Conservation (phyloP, 1,140 invertebrate genomes). For the Bombus haemorrhoidalis region DNA sequence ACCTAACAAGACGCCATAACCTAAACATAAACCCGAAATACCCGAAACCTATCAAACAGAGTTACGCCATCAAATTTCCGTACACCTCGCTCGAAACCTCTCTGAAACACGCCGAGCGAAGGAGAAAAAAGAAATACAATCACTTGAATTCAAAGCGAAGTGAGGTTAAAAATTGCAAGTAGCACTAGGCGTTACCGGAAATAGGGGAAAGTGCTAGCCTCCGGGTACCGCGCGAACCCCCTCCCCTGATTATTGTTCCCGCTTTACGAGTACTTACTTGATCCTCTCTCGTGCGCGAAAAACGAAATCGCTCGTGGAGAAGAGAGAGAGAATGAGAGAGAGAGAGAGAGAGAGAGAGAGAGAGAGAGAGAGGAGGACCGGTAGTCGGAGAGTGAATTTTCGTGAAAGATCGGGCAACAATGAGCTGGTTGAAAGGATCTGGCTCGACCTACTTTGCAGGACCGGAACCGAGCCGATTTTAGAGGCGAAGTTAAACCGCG, state of each 20-base stretch:
- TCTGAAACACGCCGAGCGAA: too few species aligned
- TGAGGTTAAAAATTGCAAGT: conserved; percentile 19
- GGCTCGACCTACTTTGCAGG: conserved; percentile 31
- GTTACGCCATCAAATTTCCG: not conserved
- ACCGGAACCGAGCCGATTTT: conserved; percentile 15
- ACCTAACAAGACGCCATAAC: too few species aligned
- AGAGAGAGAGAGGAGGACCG: not conserved
- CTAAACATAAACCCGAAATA: too few species aligned
- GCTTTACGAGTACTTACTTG: conserved; percentile 31
- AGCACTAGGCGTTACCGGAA: not conserved
- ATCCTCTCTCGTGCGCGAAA: not conserved
- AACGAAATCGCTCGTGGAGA: not conserved
- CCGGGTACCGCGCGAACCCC: not conserved
- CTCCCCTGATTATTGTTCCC: conserved; percentile 28
- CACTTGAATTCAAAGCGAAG: not conserved
- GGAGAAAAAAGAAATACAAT: not conserved
- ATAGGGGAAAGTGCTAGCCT: not conserved
- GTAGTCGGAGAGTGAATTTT: conserved; percentile 24
- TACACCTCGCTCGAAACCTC: too few species aligned
- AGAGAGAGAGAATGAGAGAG: not conserved
- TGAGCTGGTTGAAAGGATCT: conserved; percentile 29
- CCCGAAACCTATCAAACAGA: too few species aligned
- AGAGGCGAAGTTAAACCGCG: conserved; percentile 36
- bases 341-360: not conserved
- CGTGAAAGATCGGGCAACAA: conserved; percentile 44